Evolutionary conservation across 2,888 invertebrate species (phyloP).

Genomic region (Malthinus flaveolus): DNA sequence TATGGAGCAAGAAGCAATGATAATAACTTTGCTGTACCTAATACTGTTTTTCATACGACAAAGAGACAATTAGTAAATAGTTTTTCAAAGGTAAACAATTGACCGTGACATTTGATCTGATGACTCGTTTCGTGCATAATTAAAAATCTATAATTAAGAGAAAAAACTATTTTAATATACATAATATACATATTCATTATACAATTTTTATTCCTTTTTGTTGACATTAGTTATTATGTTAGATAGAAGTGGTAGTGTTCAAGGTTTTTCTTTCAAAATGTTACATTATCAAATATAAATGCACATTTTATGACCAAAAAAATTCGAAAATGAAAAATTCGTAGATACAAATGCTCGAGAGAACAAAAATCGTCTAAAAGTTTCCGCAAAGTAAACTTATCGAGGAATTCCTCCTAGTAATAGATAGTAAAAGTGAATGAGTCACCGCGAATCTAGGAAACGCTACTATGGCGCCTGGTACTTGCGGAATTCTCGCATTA

Average conservation of each 20-base stretch:
- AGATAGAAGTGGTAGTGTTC: constrained; percentile 4
- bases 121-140: constrained; percentile 12
- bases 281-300: background rate
- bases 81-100: constrained; percentile 19
- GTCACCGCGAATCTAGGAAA: constrained; percentile 19
- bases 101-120: constrained; percentile 28
- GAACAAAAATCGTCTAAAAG: no score
- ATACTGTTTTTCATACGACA: no score
- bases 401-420: constrained; percentile 9
- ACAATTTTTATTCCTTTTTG: constrained; percentile 14
- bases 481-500: constrained; percentile 20
- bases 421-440: constrained; percentile 27
- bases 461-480: constrained; percentile 22
- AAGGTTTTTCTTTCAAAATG: constrained; percentile 12
- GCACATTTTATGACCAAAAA: background rate
- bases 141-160: constrained; percentile 8
- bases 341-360: no score
- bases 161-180: constrained; percentile 23
- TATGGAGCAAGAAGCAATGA: no score
- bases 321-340: background rate
- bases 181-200: constrained; percentile 20
- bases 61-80: no score
- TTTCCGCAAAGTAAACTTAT: no score
- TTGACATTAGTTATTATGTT: background rate
- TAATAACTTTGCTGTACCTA: no score